Base-by-base conservation (phyloP, 2,113 vertebrate species). In the Chionodraco myersi region DNA sequence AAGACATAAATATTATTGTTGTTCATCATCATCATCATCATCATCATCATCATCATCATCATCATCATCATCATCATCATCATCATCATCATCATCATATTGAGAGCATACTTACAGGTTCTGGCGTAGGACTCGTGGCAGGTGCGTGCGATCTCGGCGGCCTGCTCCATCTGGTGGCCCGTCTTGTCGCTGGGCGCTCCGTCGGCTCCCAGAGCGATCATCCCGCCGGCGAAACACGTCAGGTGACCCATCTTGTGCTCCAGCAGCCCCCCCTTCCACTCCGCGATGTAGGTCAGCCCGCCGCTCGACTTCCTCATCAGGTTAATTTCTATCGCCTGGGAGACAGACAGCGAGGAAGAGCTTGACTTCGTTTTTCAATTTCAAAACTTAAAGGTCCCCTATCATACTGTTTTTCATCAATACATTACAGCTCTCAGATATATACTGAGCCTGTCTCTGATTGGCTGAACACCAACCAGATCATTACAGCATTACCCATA, bases 201-300 rank as follows among this genome's bases (percentile, higher is more conserved):
- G 0, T 99, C 97, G 0, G 97, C 98, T 12, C 98, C 98, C 0
- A 99, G 95, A 0, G 97, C 98, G 79, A 99, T 98, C 98, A 99
- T 99, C 75, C 98, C 98, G 3, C 98, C 98, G 0, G 98, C 97
- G 47, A 99, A 99, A 82, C 98, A 99, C 3, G 98, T 99, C 84
- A 99, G 94, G 83, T 99, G 98, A 6, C 98, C 98, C 98, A 99
- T 99, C 94, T 99, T 99, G 72, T 99, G 98, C 44, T 99, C 98
- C 15, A 99, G 95, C 10, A 99, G 95, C 0, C 98, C 98, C 0
- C 97, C 98, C 89, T 99, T 99, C 98, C 98, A 99, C 92, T 99
- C 98, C 0, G 98, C 98, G 0, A 99, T 99, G 93, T 99, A 99
- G 0, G 95, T 99, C 78, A 99, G 95, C 2, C 98, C 98, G 0